Evolutionary conservation across 2,888 invertebrate species (phyloP).

Genomic region (Resseliella maxima): DNA sequence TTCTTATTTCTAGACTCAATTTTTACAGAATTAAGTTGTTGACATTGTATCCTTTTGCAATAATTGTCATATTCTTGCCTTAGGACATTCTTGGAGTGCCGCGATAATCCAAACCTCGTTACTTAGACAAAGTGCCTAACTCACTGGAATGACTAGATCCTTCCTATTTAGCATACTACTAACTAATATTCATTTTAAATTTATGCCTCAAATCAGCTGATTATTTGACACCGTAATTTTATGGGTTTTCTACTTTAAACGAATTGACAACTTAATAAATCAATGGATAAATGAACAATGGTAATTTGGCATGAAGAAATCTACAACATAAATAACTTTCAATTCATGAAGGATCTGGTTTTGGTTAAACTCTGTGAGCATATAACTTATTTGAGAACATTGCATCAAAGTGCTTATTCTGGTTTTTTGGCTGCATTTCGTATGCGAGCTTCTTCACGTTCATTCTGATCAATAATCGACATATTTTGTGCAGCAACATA

Average conservation of each 20-base stretch:
- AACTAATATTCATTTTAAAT: neutral
- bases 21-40: no score
- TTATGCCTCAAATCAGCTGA: neutral
- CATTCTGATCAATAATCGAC: conserved; percentile 86
- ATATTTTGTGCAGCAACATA: conserved; percentile 90
- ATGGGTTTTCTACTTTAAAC: neutral
- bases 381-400: neutral
- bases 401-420: conserved; percentile 61
- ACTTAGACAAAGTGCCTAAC: no score
- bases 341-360: no score
- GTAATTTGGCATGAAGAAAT: neutral
- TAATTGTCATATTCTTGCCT: no score
- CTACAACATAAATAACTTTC: conserved; percentile 22
- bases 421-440: conserved; percentile 64
- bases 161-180: no score
- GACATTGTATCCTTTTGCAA: no score
- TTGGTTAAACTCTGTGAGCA: no score
- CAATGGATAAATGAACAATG: neutral
- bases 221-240: neutral
- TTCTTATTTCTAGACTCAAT: no score
- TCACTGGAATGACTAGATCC: no score
- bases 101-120: no score
- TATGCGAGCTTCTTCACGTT: conserved; percentile 72
- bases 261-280: neutral
- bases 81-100: no score